Evolutionary conservation across 2,797 vertebrate genomes (phyloP), one percentile per base, ranked within the genome.

Genomic region (Falco cherrug): DNA sequence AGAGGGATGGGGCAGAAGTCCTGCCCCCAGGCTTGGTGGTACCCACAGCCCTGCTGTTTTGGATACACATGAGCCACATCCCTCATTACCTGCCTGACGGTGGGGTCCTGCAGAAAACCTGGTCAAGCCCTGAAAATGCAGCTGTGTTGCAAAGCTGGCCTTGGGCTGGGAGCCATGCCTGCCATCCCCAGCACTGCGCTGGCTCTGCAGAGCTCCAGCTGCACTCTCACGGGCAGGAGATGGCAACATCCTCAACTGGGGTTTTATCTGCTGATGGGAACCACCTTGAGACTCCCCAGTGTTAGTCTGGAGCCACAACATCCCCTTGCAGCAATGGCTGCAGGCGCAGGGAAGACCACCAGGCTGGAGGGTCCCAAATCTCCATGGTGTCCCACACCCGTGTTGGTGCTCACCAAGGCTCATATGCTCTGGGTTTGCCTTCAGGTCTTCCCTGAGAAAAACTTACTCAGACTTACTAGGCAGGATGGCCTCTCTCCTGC

Each of bases 121-220:
- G 16, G 16, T 17, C n/a, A 33, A 53, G 11, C 29, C 29, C 43
- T 29, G 25, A 1, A 37, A 22, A 43, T 37, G 47, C 53, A 47
- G 47, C 41, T 81, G 57, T n/a, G 39, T 13, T 33, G 25, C 47
- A 35, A 57, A 9, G 6, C 43, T 47, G 41, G 18, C 41, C 81
- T 51, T 51, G 80, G 22, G 29, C 65, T 59, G 60, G 60, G n/a
- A 48, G 6, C 4, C 4, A 2, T 4, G 7, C 54, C 53, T 56
- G 69, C 28, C 12, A 2, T 21, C 9, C 18, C 24, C 63, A 65
- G 13, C 0, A 0, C 51, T 33, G 70, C 0, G 0, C 54, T n/a
- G 47, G 54, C 65, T 35, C 39, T 33, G 20, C 16, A 5, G 12
- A 33, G 4, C 61, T 63, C 48, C 6, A 1, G 54, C 56, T 54